Base-by-base conservation (phyloP, 1,140 invertebrate genomes). In the Drosophila rufa region DNA sequence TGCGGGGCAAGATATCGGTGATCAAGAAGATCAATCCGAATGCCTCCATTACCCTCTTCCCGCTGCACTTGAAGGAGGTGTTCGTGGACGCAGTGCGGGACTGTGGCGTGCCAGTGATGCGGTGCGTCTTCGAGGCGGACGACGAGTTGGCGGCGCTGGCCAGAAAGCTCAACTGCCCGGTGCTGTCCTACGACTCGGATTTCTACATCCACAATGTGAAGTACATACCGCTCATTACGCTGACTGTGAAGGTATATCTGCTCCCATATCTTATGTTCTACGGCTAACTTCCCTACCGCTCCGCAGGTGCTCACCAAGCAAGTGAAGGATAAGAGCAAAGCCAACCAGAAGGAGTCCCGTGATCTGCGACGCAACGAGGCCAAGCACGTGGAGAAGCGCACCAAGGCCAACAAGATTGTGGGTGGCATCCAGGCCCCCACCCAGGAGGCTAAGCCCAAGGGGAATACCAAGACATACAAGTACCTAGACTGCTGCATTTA, bases 111-210 rank as follows among this genome's bases (percentile, higher is more conserved):
- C 94, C 94, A 38, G 94, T 95, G 75, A 95, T 95, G 19, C 94
- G 96, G 58, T 96, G 96, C 89, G 94, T 96, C 62, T 98, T 96
- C 93, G 98, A 98, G 94, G 97, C 97, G 45, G 98, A 99, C 93
- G 95, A 95, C 75, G 95, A 97, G 84, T 95, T 98, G 60, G 97
- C 97, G 2, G 95, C 95, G 0, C 82, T 98, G 56, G 96, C 97
- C 0, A 95, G 95, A 74, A 93, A 95, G 56, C 93, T 98, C 6
- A 94, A 96, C 38, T 98, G 97, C 82, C 97, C 97, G 4, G 95
- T 98, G 12, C 82, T 99, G 0, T 98, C 97, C 87, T 96, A 96
- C 79, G 98, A 99, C 93, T 98, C 97, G 2, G 98, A 99, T 94
- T 99, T 98, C 94, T 98, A 95, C 91, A 96, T 98, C 57, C 97